These are phyloP conservation scores for Limnephilus rhombicus DNA, from an alignment of 2,888 invertebrate genomes.

Conservation along the genomic window DNA sequence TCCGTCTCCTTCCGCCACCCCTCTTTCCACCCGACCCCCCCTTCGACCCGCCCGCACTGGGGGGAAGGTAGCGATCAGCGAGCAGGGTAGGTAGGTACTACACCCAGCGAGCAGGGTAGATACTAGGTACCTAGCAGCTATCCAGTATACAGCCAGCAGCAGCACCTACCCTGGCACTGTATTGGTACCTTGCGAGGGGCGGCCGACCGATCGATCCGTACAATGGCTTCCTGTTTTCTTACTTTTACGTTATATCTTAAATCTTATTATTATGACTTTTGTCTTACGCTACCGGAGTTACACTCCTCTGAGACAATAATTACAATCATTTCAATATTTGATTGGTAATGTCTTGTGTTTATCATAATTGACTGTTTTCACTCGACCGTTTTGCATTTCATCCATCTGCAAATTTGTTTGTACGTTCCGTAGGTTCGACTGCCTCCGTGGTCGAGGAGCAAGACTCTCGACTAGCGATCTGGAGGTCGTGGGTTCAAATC, in stretches of 20 bases:
- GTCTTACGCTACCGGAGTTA: neutral
- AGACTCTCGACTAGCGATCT: too few relatives aligned
- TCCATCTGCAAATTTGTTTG: too few relatives aligned
- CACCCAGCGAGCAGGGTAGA: neutral
- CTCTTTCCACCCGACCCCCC: conserved; percentile 71
- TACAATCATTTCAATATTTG: neutral
- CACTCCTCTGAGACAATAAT: neutral
- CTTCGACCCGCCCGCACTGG: conserved; percentile 66
- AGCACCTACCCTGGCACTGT: conserved; percentile 60
- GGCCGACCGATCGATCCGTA: conserved; percentile 30
- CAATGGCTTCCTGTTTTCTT: neutral
- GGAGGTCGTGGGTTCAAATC: too few relatives aligned
- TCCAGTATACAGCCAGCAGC: neutral
- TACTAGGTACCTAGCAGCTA: too few relatives aligned
- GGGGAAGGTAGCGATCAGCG: neutral
- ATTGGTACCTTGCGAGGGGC: conserved; percentile 40
- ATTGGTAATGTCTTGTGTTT: neutral
- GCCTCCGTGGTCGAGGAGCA: too few relatives aligned
- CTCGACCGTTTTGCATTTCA: too few relatives aligned
- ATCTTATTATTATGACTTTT: neutral
- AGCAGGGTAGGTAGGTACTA: neutral
- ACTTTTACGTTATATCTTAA: neutral
- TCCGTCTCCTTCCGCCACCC: conserved; percentile 68
- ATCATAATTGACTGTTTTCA: neutral
- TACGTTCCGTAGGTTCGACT: too few relatives aligned